Conservation (phyloP, 2,113 vertebrate genomes). For the Arizona elegans region DNA sequence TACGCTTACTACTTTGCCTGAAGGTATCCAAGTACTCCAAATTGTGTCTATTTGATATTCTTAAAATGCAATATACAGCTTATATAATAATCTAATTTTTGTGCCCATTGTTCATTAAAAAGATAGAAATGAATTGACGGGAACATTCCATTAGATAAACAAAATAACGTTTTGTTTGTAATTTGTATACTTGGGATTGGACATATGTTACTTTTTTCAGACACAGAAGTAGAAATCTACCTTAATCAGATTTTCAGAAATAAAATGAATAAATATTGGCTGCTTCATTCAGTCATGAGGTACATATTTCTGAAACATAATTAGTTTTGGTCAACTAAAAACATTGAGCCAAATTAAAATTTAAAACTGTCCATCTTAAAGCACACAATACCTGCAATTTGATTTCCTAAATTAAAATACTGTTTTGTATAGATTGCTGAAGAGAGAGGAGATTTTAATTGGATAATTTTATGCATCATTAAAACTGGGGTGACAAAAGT, state of each 20-base stretch:
- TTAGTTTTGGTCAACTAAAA: background rate
- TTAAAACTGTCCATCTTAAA: background rate
- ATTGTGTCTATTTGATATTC: background rate
- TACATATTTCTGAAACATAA: background rate
- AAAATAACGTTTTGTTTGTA: slow-evolving; percentile 12
- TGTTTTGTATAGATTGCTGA: background rate
- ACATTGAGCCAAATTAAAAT: background rate
- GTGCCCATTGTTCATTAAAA: background rate
- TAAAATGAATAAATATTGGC: fast-evolving
- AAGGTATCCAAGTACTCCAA: background rate
- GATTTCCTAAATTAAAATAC: background rate
- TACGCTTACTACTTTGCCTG: background rate
- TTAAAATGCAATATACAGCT: background rate
- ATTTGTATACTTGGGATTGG: background rate
- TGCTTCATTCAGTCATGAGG: background rate
- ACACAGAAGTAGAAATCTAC: background rate
- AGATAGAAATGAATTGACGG: background rate
- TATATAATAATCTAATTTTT: background rate
- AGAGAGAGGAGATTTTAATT: background rate
- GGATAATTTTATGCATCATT: background rate
- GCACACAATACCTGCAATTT: background rate
- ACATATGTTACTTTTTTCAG: slow-evolving; percentile 12
- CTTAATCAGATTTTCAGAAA: background rate
- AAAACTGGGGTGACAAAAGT: background rate
- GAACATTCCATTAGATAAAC: background rate